Conservation (phyloP, 2,113 vertebrate genomes). For the Penelope pileata region DNA sequence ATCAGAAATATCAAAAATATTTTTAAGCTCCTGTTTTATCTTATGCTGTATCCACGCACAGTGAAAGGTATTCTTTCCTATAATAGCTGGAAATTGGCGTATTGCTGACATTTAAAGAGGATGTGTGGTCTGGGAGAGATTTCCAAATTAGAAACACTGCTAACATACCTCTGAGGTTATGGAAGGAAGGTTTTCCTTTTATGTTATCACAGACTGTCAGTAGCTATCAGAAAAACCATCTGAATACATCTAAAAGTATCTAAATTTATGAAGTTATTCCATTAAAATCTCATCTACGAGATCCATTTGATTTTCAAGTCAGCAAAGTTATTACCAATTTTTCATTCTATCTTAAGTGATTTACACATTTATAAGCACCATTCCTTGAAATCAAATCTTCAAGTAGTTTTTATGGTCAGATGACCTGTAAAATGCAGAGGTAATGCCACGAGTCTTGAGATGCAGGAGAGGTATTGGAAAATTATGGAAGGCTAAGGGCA, state of each 20-base stretch:
- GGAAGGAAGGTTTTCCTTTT: background rate
- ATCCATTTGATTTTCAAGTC: background rate
- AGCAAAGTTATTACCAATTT: background rate
- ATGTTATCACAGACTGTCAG: background rate
- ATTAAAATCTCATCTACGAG: background rate
- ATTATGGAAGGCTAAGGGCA: background rate
- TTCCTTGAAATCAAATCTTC: background rate
- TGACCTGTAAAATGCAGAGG: background rate
- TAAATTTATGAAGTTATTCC: background rate
- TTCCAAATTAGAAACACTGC: background rate
- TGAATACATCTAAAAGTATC: background rate
- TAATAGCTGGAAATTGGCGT: background rate
- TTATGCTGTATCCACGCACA: background rate
- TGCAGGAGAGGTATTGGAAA: background rate
- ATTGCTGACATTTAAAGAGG: background rate
- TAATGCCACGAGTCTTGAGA: background rate
- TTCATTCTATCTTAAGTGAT: background rate
- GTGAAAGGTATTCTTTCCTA: background rate
- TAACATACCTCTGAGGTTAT: background rate
- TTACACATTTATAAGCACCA: background rate
- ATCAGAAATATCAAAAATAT: constrained; percentile 8
- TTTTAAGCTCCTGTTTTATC: background rate
- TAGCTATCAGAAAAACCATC: background rate
- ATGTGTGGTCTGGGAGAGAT: background rate
- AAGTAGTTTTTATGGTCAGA: background rate